Evolutionary conservation across 2,113 vertebrate species (phyloP).

Genomic region (Chiloscyllium plagiosum): DNA sequence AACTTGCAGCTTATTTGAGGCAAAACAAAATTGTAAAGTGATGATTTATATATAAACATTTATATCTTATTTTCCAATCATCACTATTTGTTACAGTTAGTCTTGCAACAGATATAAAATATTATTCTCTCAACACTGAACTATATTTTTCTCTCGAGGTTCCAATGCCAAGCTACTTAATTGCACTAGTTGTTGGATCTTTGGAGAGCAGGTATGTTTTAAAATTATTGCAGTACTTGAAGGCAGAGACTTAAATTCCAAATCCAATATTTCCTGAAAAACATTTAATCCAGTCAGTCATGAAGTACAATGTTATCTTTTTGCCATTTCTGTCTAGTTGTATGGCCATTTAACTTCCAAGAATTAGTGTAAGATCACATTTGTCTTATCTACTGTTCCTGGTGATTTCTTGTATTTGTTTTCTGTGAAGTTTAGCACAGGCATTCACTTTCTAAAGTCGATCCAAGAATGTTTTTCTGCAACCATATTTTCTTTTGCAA

Average conservation of each 20-base stretch:
- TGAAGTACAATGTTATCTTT: not conserved
- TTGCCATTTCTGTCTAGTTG: not conserved
- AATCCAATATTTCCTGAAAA: not conserved
- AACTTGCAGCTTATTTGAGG: not conserved
- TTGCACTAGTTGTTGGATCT: constrained; percentile 85
- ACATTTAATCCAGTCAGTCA: not conserved
- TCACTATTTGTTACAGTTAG: not conserved
- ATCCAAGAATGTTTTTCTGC: not conserved
- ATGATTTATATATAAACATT: not conserved
- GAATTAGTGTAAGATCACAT: not conserved
- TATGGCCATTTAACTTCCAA: not conserved
- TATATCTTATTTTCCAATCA: not conserved
- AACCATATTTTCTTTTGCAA: not conserved
- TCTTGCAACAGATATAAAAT: not conserved
- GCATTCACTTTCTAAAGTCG: not conserved
- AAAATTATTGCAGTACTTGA: not conserved
- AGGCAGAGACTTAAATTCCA: not conserved
- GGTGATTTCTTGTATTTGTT: not conserved
- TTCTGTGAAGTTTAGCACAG: not conserved
- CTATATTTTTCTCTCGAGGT: constrained; percentile 60
- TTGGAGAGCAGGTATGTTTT: constrained; percentile 83
- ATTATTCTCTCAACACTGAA: not conserved
- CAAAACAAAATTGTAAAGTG: not conserved
- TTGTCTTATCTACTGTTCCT: not conserved
- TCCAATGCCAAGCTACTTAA: constrained; percentile 84